A percentile compares a stretch with the other conserved stretches of the same genome.
Evolutionary conservation across 2,888 invertebrate species (phyloP).

Genomic region (Phengaris arion): DNA sequence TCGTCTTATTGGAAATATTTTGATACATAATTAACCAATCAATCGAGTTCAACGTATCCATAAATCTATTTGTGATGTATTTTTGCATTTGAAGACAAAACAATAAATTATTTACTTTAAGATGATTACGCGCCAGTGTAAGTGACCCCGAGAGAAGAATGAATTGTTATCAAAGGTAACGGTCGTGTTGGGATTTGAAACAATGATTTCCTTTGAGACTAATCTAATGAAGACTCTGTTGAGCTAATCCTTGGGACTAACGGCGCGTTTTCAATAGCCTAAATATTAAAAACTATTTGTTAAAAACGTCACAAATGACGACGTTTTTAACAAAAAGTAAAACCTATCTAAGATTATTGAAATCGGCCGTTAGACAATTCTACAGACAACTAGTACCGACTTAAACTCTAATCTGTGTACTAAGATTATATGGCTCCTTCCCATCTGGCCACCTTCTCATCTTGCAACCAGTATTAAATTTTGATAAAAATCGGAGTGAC

Average conservation of each 20-base stretch:
- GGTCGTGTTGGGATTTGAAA: constrained; percentile 29
- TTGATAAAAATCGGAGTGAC: no score
- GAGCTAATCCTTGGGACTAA: background rate
- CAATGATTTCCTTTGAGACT: constrained; percentile 15
- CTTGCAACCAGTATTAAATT: no score
- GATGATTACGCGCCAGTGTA: constrained; percentile 37
- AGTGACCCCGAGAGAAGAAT: constrained; percentile 34
- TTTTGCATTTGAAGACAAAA: constrained; percentile 22
- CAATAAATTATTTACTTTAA: constrained; percentile 17
- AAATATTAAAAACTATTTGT: no score
- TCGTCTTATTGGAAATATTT: constrained; percentile 20
- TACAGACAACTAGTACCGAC: no score
- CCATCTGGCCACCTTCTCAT: no score
- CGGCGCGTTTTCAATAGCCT: no score
- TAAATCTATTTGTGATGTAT: constrained; percentile 27
- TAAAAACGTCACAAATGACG: no score
- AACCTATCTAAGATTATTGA: no score
- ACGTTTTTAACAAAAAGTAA: no score
- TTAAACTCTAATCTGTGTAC: no score
- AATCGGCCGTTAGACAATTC: no score
- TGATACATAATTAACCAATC: constrained; percentile 23
- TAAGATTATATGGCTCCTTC: no score
- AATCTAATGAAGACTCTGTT: background rate
- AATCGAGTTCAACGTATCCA: constrained; percentile 21
- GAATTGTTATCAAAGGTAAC: constrained; percentile 33